phyloP scores from a whole-genome alignment of 2,797 vertebrate species.

The Phrynocephalus vlangalii region DNA sequence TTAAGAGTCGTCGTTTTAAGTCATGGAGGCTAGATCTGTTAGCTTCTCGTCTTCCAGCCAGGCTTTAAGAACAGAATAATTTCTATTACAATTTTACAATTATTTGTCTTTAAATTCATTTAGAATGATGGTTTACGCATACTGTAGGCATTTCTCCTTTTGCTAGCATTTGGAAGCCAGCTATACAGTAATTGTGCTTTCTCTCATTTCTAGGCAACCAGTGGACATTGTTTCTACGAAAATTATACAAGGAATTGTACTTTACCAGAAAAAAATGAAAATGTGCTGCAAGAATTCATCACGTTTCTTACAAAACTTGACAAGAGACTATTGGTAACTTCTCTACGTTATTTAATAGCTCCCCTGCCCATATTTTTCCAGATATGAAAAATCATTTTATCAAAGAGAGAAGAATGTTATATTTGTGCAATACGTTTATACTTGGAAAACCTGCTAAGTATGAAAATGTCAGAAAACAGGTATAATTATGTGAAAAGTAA shows the following conservation, averaged over 20 bases:
- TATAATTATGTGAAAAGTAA: neutral
- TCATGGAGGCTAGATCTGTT: neutral
- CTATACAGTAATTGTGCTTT: constrained; percentile 14
- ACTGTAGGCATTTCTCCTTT: neutral
- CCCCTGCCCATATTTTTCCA: neutral
- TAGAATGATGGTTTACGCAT: neutral
- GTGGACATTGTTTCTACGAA: constrained; percentile 83
- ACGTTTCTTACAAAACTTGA: constrained; percentile 86
- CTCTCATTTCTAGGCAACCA: constrained; percentile 76
- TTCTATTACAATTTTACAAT: neutral
- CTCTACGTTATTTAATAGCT: constrained; percentile 3
- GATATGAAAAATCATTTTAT: neutral
- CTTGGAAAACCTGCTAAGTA: neutral
- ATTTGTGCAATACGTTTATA: neutral
- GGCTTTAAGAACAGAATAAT: neutral
- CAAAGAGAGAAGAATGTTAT: neutral
- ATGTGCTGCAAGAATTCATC: constrained; percentile 83
- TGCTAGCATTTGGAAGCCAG: constrained; percentile 14
- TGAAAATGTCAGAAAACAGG: neutral
- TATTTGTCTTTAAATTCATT: neutral
- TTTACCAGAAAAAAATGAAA: constrained; percentile 68
- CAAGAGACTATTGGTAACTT: constrained; percentile 87
- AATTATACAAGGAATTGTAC: constrained; percentile 79
- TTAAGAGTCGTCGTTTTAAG: neutral
- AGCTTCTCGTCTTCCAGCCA: constrained; percentile 11